A percentile compares a stretch with the other conserved stretches of the same genome.
Conservation (phyloP, 2,888 invertebrate genomes). For the Carpatolechia fugitivella region DNA sequence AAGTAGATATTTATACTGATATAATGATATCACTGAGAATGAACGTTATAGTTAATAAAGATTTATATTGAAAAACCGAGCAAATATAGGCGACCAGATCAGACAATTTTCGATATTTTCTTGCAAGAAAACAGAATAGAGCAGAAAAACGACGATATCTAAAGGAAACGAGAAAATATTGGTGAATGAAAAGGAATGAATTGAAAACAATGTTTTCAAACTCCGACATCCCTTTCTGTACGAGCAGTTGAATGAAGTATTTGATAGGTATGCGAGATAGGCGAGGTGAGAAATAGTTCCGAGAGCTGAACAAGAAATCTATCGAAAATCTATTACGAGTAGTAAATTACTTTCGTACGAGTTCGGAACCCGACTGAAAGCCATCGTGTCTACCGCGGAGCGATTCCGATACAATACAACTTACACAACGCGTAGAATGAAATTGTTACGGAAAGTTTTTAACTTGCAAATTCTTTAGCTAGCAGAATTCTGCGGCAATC, state of each 20-base stretch:
- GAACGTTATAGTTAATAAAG: too few species aligned
- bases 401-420: conserved; percentile 14
- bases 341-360: conserved; percentile 8
- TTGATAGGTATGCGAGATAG: not conserved
- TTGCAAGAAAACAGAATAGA: not conserved
- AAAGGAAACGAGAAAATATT: not conserved
- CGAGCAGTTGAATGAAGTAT: not conserved
- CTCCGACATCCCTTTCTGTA: not conserved
- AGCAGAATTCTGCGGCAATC: conserved; percentile 35
- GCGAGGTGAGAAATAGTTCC: not conserved
- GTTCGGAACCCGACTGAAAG: conserved; percentile 13
- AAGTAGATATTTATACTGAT: too few species aligned
- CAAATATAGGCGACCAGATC: not conserved
- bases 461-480: conserved; percentile 26
- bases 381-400: conserved; percentile 5
- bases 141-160: not conserved
- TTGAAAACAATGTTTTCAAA: not conserved
- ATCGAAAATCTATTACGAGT: conserved; percentile 1
- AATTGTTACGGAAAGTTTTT: conserved; percentile 16
- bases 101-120: not conserved
- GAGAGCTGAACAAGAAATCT: not conserved
- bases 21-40: too few species aligned
- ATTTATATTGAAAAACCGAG: too few species aligned
- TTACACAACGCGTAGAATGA: conserved; percentile 10
- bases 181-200: not conserved